Conservation (phyloP, 2,888 invertebrate species). For the Cryptophagus acutangulus region DNA sequence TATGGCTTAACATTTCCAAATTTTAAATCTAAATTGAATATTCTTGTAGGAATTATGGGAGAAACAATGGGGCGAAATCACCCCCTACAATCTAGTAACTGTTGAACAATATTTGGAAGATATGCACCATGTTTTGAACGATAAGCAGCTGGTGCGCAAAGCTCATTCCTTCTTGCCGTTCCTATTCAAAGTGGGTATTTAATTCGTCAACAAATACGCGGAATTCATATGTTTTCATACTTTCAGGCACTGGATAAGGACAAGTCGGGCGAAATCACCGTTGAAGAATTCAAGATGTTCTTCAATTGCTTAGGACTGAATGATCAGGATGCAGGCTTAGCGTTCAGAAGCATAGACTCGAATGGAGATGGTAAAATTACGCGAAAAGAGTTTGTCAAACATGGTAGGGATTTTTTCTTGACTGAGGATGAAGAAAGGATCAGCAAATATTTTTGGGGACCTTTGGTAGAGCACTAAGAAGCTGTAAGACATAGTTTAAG, state of each 20-base stretch:
- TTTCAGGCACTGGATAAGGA: constrained; percentile 76
- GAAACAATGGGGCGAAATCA: constrained; percentile 76
- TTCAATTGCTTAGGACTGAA: constrained; percentile 72
- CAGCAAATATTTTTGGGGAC: constrained; percentile 85
- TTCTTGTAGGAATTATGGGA: constrained; percentile 67
- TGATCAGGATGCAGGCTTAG: constrained; percentile 69
- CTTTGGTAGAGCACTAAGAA: constrained; percentile 58
- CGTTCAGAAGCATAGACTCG: constrained; percentile 73
- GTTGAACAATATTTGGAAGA: constrained; percentile 77
- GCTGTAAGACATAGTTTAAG: too few relatives aligned
- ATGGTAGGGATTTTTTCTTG: constrained; percentile 75
- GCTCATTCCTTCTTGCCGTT: constrained; percentile 75
- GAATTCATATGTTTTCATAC: background rate
- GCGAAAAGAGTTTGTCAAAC: constrained; percentile 71
- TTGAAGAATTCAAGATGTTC: constrained; percentile 78
- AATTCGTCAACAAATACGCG: constrained; percentile 4
- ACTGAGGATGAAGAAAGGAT: constrained; percentile 70
- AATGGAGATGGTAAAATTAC: constrained; percentile 75
- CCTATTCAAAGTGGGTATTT: constrained; percentile 64
- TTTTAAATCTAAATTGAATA: constrained; percentile 12
- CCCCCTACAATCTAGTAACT: constrained; percentile 75
- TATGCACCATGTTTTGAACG: constrained; percentile 77
- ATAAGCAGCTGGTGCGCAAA: constrained; percentile 66
- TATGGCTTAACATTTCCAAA: background rate
- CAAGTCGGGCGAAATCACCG: constrained; percentile 69